Evolutionary conservation across 2,888 invertebrate genomes (phyloP), one percentile per base, ranked within the genome.

Genomic region (Alcis repandata): DNA sequence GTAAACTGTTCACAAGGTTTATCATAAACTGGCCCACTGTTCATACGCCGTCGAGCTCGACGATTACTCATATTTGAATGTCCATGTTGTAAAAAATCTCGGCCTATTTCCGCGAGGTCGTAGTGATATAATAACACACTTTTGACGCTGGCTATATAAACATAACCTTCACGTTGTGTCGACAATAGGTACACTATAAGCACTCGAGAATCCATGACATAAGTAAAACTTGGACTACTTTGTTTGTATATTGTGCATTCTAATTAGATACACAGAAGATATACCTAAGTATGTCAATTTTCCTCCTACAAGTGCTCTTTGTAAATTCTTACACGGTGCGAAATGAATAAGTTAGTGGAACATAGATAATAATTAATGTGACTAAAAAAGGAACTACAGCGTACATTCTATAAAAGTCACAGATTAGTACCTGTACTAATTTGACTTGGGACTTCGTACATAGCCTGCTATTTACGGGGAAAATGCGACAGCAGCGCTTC

Each of bases 51-150:
- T 41, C 33, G 51, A 40, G 59, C 22, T 40, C 20, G 41, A 13
- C 67, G 71, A 74, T 77, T 78, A 73, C 71, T 63, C 70, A 69
- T 67, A 74, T 73, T 67, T 70, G 49, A 73, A 71, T 76, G 71
- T 63, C 56, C 59, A 57, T 67, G 71, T 71, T 75, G 73, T 72
- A 74, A 71, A 77, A n/a, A 78, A 74, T 75, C 56, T 69, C 56
- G 70, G 71, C 66, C 70, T 71, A 69, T 70, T 59, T 70, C 67
- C 62, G 67, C 73, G 71, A 73, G 73, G 74, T 70, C 74, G 64
- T 61, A 19, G 67, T 69, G 73, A 70, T 74, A 71, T 70, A 70
- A 73, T 69, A 71, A 73, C 69, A 73, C 46, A 74, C 64, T 67
- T 74, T 71, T 67, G 67, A 67, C 53, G 63, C 64, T 69, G 68